Conservation (phyloP, 2,888 invertebrate genomes). For the Stegophylla sp. region DNA sequence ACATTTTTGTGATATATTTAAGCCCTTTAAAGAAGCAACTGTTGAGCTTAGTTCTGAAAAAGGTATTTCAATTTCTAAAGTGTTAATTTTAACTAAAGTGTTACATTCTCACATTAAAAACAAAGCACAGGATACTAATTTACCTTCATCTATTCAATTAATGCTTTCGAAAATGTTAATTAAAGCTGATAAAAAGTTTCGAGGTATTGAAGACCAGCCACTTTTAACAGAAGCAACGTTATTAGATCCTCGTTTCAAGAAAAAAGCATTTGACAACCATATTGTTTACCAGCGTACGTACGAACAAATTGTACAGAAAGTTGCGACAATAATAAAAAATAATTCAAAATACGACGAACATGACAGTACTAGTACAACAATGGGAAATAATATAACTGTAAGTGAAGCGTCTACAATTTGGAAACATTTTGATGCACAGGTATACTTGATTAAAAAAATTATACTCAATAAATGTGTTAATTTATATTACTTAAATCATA, state of each 20-base stretch:
- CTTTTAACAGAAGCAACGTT: conserved; percentile 58
- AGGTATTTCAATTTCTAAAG: conserved; percentile 29
- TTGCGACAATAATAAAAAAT: conserved; percentile 33
- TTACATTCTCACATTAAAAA: conserved; percentile 36
- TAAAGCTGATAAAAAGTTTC: conserved; percentile 58
- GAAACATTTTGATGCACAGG: conserved; percentile 36
- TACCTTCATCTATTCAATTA: conserved; percentile 25
- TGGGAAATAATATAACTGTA: conserved; percentile 19
- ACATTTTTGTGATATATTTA: conserved; percentile 51
- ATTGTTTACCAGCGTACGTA: conserved; percentile 38
- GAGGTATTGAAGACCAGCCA: conserved; percentile 56
- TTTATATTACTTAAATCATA: conserved; percentile 20
- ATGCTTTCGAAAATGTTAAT: conserved; percentile 51
- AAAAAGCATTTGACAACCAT: conserved; percentile 42
- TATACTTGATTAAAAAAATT: conserved; percentile 29
- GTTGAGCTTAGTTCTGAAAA: conserved; percentile 48
- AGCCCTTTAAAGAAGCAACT: conserved; percentile 60
- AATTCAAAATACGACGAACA: conserved; percentile 38
- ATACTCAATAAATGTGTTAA: conserved; percentile 15
- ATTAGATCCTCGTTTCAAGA: conserved; percentile 58
- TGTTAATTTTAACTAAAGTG: conserved; percentile 25
- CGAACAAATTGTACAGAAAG: conserved; percentile 31
- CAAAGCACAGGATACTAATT: conserved; percentile 20
- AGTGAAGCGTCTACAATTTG: conserved; percentile 34
- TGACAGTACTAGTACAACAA: conserved; percentile 24